Percentiles rank a stretch among this genome's conserved stretches.
Conservation (phyloP, 2,888 invertebrate genomes). For the Luperina testacea region DNA sequence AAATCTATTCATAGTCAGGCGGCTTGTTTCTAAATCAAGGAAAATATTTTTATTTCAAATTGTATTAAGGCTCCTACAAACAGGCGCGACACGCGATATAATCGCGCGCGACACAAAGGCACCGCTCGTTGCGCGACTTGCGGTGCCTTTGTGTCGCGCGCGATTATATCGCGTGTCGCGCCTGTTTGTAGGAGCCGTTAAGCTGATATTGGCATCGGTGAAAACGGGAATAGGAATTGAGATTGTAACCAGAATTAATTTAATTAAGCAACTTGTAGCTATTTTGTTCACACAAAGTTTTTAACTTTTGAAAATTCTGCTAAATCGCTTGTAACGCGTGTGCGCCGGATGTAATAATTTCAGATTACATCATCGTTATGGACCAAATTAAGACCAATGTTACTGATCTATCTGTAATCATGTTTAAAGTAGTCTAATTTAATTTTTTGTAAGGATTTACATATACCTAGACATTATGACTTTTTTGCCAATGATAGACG, state of each 20-base stretch:
- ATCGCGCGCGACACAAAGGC: no score
- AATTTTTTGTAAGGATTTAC: neutral
- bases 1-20: neutral
- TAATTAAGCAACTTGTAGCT: no score
- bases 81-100: no score
- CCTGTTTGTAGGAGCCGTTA: no score
- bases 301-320: conserved; percentile 1
- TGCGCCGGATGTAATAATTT: conserved; percentile 24
- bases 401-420: neutral
- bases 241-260: neutral
- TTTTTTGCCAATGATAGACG: neutral
- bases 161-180: no score
- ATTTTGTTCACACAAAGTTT: neutral
- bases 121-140: no score
- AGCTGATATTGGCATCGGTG: neutral
- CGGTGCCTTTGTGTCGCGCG: no score
- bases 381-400: conserved; percentile 18
- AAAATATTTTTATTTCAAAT: neutral
- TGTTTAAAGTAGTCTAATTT: neutral
- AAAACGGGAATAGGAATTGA: neutral
- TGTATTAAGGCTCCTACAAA: neutral
- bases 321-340: conserved; percentile 12
- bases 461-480: neutral
- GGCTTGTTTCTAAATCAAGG: neutral
- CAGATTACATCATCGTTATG: conserved; percentile 26